Evolutionary conservation across 1,140 invertebrate genomes (phyloP).

Genomic region (Lamellibrachia luymesi): DNA sequence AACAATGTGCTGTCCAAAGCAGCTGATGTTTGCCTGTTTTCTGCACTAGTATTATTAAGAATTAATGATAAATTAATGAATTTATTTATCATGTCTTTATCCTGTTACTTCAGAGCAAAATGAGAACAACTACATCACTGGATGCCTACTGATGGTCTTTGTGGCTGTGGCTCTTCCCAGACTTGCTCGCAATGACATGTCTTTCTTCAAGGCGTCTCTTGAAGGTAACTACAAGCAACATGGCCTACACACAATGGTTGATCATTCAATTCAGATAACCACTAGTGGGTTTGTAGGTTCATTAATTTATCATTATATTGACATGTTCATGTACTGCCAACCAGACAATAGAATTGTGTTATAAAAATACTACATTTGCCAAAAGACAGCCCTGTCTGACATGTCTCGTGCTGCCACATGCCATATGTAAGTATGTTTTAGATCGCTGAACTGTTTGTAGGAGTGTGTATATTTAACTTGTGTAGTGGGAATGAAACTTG

Average conservation of each 20-base stretch:
- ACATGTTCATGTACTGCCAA: too few species aligned
- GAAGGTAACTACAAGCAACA: slow-evolving; percentile 64
- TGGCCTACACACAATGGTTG: neutral
- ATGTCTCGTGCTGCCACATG: neutral
- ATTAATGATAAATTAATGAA: too few species aligned
- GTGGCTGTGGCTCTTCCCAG: slow-evolving; percentile 96
- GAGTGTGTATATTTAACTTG: neutral
- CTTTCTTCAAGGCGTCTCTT: slow-evolving; percentile 70
- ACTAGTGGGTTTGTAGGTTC: too few species aligned
- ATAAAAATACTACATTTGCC: too few species aligned
- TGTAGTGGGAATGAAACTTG: neutral
- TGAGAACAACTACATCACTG: slow-evolving; percentile 90
- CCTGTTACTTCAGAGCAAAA: slow-evolving; percentile 52
- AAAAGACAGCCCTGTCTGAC: neutral
- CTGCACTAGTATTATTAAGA: neutral
- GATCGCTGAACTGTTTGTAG: too few species aligned
- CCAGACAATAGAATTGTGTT: too few species aligned
- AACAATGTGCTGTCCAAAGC: too few species aligned
- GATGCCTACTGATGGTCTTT: slow-evolving; percentile 97
- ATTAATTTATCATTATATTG: too few species aligned
- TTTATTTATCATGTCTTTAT: too few species aligned
- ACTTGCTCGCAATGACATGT: slow-evolving; percentile 88
- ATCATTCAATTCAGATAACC: too few species aligned
- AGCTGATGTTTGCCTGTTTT: neutral
- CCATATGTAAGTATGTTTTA: too few species aligned